Evolutionary conservation across 2,797 vertebrate genomes (phyloP).

Genomic region (Chloroceryle inda): DNA sequence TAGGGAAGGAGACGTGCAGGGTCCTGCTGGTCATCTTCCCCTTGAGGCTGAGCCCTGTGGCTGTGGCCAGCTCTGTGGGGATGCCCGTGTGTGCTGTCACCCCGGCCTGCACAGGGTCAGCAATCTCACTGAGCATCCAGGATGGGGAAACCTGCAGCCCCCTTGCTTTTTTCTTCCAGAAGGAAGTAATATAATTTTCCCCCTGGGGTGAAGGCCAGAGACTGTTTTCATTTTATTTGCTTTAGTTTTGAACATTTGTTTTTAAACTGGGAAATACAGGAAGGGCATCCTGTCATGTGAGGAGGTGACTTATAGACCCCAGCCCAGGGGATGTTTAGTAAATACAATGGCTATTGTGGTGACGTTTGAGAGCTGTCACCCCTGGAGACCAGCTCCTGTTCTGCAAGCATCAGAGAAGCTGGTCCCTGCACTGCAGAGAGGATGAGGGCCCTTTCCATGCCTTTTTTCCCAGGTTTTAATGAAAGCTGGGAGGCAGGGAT

Average conservation of each 20-base stretch:
- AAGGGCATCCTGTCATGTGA: background rate
- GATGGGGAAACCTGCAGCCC: background rate
- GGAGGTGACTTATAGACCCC: no score
- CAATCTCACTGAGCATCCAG: no score
- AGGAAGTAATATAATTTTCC: background rate
- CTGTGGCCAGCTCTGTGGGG: background rate
- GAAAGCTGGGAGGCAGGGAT: background rate
- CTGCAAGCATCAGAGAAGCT: background rate
- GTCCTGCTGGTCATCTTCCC: background rate
- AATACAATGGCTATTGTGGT: background rate
- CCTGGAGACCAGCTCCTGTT: background rate
- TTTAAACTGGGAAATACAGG: background rate
- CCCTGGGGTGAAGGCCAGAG: background rate
- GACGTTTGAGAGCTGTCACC: background rate
- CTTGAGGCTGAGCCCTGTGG: background rate
- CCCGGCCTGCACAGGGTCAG: background rate
- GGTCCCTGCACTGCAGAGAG: accelerated
- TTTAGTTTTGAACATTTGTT: background rate
- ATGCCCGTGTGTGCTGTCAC: accelerated
- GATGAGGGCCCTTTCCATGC: background rate
- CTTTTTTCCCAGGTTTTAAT: background rate
- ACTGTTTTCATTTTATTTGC: background rate
- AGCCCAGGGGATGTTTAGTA: background rate
- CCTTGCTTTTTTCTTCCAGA: background rate
- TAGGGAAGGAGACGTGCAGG: background rate